These are phyloP conservation scores for Astatotilapia flaviijosephi DNA, from an alignment of 2,113 vertebrate genomes.

Conservation along the genomic window DNA sequence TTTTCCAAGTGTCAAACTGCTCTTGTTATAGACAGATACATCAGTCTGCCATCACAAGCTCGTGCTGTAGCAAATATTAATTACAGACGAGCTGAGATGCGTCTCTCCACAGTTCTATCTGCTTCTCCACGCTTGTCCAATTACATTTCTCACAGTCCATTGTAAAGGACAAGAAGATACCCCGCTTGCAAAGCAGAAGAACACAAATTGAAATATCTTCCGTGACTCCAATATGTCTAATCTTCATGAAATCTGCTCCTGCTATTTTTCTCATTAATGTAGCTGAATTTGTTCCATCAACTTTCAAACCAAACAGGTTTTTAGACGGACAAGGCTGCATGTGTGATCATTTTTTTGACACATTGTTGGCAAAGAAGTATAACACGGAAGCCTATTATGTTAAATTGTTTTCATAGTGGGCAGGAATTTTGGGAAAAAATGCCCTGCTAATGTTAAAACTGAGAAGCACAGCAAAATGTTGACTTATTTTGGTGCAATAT, in stretches of 20 bases:
- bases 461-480: background rate
- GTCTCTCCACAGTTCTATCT: constrained; percentile 47
- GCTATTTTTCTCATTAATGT: constrained; percentile 9
- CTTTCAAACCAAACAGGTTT: background rate
- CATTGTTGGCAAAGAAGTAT: background rate
- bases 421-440: no score
- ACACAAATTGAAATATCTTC: constrained; percentile 64
- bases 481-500: background rate
- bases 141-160: constrained; percentile 64
- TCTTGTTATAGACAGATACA: constrained; percentile 58
- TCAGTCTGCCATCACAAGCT: constrained; percentile 50
- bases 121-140: constrained; percentile 63
- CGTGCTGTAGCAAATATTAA: constrained; percentile 63
- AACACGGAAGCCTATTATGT: background rate
- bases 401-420: background rate
- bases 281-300: background rate
- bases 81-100: constrained; percentile 51
- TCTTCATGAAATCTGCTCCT: background rate
- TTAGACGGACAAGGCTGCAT: background rate
- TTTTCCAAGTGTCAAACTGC: constrained; percentile 13
- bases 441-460: background rate
- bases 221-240: background rate
- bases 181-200: constrained; percentile 36
- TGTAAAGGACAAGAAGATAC: constrained; percentile 65
- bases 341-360: background rate